Evolutionary conservation across 2,797 vertebrate genomes (phyloP), one percentile per base, ranked within the genome.

Genomic region (Etheostoma nigrum): DNA sequence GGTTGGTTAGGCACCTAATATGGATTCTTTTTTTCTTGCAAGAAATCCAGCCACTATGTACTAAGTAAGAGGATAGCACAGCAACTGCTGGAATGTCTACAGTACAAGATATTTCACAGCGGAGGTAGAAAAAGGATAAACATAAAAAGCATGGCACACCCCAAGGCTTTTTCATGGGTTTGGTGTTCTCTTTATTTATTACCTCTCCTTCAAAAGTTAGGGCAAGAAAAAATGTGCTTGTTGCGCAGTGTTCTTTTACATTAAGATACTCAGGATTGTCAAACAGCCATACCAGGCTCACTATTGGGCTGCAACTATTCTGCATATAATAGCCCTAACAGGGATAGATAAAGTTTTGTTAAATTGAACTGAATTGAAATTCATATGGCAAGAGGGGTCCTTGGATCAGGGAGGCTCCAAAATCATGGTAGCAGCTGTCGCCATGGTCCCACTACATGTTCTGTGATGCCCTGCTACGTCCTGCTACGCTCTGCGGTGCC

Each of bases 1-100:
- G 36, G 72, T 78, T 78, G 57, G 82, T 72, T 1, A 19, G 44
- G 23, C 44, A 61, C 16, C 36, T 57, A 36, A 59, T 59, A 45
- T 27, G 12, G 45, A 74, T 61, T 30, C 1, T n/a, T 25, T 62
- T 15, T 49, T 36, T 72, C n/a, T 54, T 33, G 25, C 19, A 45
- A 36, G 27, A 58, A 51, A 79, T 70, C 55, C 36, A 82, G 64
- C 57, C 61, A 66, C 66, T 52, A 72, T 66, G 6, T 30, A 30
- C 30, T 30, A 58, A 72, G 47, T 60, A 49, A 73, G 58, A 65
- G 74, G 55, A 47, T 33, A 13, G 60, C 30, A 70, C 44, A 72
- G 23, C 66, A 70, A 55, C 42, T 30, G 23, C 65, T 69, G 23
- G 25, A 74, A 61, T 30, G 61, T 72, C 57, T 66, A 60, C 68